A percentile compares a stretch with the other conserved stretches of the same genome.
Evolutionary conservation across 1,140 invertebrate species (phyloP).

Genomic region (Periplaneta americana): DNA sequence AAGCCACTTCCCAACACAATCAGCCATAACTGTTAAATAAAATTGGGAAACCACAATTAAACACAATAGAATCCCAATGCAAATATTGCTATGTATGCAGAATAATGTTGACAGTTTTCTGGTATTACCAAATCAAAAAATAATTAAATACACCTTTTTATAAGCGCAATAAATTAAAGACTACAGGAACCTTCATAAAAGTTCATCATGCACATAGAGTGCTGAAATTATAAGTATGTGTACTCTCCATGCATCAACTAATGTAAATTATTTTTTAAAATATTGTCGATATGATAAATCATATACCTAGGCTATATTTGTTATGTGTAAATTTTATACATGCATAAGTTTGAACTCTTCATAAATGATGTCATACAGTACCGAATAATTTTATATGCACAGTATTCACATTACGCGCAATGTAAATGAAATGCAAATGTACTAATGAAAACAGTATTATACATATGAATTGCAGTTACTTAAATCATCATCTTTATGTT

Average conservation of each 20-base stretch:
- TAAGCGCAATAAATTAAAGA: not conserved
- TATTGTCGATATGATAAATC: not conserved
- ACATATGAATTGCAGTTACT: no score
- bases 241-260: not conserved
- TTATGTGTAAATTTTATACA: not conserved
- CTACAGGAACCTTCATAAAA: not conserved
- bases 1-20: slow-evolving; percentile 19
- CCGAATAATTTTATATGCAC: not conserved
- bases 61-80: not conserved
- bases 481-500: no score
- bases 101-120: not conserved
- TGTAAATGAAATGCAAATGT: not conserved
- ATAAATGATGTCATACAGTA: not conserved
- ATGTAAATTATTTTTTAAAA: not conserved
- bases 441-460: no score
- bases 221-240: not conserved
- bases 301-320: no score
- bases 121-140: not conserved
- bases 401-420: not conserved
- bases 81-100: not conserved
- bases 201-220: not conserved
- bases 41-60: not conserved
- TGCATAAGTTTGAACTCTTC: not conserved
- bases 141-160: not conserved
- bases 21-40: not conserved